Conservation (phyloP, 2,888 invertebrate genomes). For the Sphaeridia pumilis region DNA sequence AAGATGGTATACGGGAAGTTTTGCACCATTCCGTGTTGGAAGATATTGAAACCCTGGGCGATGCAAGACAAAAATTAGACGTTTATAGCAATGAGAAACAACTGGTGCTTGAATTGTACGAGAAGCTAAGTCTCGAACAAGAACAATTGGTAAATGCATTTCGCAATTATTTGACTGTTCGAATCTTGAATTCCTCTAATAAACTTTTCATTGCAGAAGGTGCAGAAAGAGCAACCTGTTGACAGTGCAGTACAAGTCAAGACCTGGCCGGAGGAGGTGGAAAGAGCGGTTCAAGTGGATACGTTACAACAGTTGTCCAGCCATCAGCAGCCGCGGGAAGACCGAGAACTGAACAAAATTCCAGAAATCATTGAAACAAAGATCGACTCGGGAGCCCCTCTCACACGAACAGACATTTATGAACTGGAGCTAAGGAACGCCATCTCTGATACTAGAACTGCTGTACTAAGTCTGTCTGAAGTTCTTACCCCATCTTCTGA, state of each 20-base stretch:
- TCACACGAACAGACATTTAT: slow-evolving; percentile 73
- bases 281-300: slow-evolving; percentile 68
- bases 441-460: slow-evolving; percentile 55
- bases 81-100: no score
- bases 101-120: no score
- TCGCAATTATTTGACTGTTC: no score
- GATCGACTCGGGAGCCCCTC: slow-evolving; percentile 15
- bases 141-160: no score
- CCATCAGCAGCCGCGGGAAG: not conserved
- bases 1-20: no score
- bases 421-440: slow-evolving; percentile 61
- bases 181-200: no score
- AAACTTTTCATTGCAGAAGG: not conserved
- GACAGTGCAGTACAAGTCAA: slow-evolving; percentile 48
- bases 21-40: no score
- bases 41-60: no score
- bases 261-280: slow-evolving; percentile 61
- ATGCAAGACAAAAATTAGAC: no score
- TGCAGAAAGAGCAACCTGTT: not conserved
- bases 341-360: not conserved
- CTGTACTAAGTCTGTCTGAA: slow-evolving; percentile 54
- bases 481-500: not conserved
- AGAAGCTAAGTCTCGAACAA: no score
- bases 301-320: no score
- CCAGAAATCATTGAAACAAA: slow-evolving; percentile 15